These are phyloP conservation scores for Lissonota sp. DNA, from an alignment of 2,888 invertebrate genomes.

Conservation along the genomic window DNA sequence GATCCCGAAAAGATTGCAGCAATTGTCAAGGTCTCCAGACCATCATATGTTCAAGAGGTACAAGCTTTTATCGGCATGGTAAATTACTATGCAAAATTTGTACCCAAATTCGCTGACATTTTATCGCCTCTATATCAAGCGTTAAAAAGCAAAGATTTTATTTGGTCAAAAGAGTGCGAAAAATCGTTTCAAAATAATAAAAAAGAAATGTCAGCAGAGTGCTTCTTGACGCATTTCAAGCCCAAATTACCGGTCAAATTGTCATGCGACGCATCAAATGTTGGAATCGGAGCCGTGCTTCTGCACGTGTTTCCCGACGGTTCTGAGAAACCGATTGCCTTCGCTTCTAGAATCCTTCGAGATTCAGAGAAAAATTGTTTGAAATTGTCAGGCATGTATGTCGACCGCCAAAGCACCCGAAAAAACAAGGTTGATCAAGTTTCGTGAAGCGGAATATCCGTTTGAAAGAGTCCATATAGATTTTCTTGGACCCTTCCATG, in stretches of 20 bases:
- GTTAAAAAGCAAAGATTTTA: conserved; percentile 20
- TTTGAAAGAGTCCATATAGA: conserved; percentile 64
- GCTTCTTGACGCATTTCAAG: conserved; percentile 63
- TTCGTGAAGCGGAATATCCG: conserved; percentile 23
- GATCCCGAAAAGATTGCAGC: conserved; percentile 47
- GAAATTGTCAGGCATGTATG: too few relatives aligned
- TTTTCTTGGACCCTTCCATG: conserved; percentile 61
- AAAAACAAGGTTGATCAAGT: conserved; percentile 52
- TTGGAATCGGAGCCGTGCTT: conserved; percentile 74
- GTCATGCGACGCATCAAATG: conserved; percentile 65
- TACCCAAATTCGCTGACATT: conserved; percentile 71
- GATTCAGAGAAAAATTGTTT: conserved; percentile 76
- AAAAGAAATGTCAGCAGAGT: conserved; percentile 55
- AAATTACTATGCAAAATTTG: conserved; percentile 80
- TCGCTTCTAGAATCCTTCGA: conserved; percentile 73
- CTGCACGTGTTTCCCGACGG: conserved; percentile 72
- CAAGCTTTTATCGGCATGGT: conserved; percentile 76
- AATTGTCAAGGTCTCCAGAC: conserved; percentile 70
- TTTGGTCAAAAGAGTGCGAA: conserved; percentile 23
- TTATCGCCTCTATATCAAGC: conserved; percentile 74
- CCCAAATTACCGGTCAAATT: conserved; percentile 54
- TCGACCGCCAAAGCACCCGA: too few relatives aligned
- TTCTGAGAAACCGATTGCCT: conserved; percentile 71
- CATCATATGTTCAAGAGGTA: conserved; percentile 68
- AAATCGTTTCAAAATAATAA: conserved; percentile 71